Base-by-base conservation (phyloP, 2,113 vertebrate species). In the Hassar affinis region DNA sequence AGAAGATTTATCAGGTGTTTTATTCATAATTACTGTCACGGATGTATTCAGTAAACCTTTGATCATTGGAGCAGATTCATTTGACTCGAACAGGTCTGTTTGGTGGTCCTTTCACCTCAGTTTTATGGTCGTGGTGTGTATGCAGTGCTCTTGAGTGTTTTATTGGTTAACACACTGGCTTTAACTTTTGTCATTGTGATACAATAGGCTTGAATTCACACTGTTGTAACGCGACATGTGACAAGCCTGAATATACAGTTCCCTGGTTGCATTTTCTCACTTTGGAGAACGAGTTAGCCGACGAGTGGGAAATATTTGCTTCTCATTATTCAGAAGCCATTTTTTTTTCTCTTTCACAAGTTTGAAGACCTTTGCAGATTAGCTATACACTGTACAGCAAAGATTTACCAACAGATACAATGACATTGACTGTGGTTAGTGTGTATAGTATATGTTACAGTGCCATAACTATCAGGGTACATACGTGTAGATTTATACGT, bases 301-400 rank as follows among this genome's bases (percentile, higher is more conserved):
- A 89, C 91, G 88, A 90, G 86, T 89, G 72, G 85, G 89, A 88
- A 88, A 52, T 85, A 85, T 93, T 92, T 93, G 94, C 94, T 94
- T 95, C 94, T 95, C 83, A 94, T 94, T 94, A 93, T 94, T 95
- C 91, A 95, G 94, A 94, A 95, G 94, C 94, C 86, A 64, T 49
- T 89, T 82, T 49, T 89, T 82, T 80, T 75, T 74, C 87, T 85
- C 72, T 85, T 75, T 89, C 20, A 88, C 80, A 90, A 85, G 88
- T 88, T 92, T 88, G 84, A 84, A 86, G 89, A 85, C 77, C 22
- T 85, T 81, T 81, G 61, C 82, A 47, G 27, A 45, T 85, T 27
- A 2, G 84, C 88, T 87, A 88, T 75, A 71, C 80, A 88, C 85
- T 45, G 64, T 62, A 80, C 22, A 81, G 64, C 45, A 79, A 66